Evolutionary conservation across 2,113 vertebrate species (phyloP).

Genomic region (Labeo rohita): DNA sequence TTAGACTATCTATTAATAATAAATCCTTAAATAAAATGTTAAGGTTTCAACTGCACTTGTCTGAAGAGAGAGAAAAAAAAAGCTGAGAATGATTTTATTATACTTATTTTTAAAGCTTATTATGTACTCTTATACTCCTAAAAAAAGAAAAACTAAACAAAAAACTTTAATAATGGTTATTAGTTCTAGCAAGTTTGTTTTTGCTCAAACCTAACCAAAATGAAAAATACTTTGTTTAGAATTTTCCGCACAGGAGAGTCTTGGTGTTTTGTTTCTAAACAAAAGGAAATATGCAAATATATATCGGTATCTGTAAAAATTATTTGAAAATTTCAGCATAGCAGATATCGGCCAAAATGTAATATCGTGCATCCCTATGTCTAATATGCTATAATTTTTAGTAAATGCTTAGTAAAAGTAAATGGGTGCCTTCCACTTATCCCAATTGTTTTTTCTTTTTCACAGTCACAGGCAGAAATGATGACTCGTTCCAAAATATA

Average conservation of each 20-base stretch:
- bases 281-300: not conserved
- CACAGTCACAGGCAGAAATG: no score
- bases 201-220: not conserved
- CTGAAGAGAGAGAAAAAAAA: not conserved
- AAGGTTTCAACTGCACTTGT: not conserved
- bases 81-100: no score
- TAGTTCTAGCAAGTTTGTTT: not conserved
- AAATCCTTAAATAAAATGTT: not conserved
- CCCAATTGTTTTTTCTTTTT: no score
- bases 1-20: no score
- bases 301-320: no score
- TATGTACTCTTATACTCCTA: not conserved
- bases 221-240: no score
- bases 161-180: not conserved
- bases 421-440: no score
- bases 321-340: not conserved
- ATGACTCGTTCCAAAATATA: no score
- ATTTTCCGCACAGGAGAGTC: no score
- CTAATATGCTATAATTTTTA: no score
- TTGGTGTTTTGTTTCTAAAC: not conserved
- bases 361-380: not conserved
- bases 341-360: not conserved
- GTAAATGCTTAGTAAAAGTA: no score
- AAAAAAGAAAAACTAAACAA: no score
- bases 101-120: not conserved